Evolutionary conservation across 1,140 invertebrate species (phyloP).

Genomic region (Cotesia vestalis): DNA sequence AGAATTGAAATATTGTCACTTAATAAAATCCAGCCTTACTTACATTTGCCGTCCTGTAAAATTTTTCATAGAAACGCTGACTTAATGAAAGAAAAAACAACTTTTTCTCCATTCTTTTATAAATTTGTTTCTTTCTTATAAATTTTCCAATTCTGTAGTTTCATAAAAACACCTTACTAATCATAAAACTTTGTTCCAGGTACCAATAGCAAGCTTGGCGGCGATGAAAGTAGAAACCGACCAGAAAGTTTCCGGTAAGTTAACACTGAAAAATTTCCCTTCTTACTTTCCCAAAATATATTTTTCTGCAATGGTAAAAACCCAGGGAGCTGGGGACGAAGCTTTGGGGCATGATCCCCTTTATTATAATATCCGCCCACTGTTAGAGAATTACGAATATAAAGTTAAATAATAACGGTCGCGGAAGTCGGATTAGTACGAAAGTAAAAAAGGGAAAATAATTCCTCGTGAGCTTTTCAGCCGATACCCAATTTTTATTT

Average conservation of each 20-base stretch:
- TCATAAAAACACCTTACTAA: no score
- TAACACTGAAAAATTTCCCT: constrained; percentile 38
- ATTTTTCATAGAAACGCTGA: no score
- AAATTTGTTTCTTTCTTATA: no score
- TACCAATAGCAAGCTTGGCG: constrained; percentile 62
- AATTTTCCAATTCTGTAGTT: no score
- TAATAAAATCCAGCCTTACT: no score
- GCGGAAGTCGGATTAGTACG: constrained; percentile 25
- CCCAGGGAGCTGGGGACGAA: background rate
- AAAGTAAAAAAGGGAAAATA: constrained; percentile 2
- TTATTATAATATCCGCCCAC: constrained; percentile 67
- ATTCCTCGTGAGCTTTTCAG: no score
- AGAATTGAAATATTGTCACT: no score
- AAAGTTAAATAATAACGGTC: no score
- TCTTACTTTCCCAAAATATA: background rate
- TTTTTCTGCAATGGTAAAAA: constrained; percentile 36
- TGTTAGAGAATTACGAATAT: constrained; percentile 34
- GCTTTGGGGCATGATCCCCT: constrained; percentile 55
- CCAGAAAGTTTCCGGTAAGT: constrained; percentile 66
- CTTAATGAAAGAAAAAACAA: no score
- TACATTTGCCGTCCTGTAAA: no score
- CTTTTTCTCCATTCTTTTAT: no score
- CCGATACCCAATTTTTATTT: no score
- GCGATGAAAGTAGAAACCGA: constrained; percentile 64
- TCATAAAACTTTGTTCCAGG: constrained; percentile 51